These are phyloP conservation scores for Chondrosia reniformis DNA, from an alignment of 37 sponge, comb jelly and placozoan species.

Conservation along the genomic window DNA sequence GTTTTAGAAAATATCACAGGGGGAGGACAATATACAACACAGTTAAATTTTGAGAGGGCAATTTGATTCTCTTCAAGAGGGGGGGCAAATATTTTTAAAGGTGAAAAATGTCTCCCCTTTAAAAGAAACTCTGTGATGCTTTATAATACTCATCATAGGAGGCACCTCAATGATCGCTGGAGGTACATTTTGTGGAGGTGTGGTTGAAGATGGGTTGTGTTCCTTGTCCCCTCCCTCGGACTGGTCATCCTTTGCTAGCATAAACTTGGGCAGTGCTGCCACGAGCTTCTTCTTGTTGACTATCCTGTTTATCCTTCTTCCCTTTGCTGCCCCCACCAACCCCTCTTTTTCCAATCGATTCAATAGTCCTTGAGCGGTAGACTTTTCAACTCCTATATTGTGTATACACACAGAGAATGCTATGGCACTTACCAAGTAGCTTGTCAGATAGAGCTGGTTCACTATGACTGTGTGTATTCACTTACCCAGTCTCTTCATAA, in stretches of 20 bases:
- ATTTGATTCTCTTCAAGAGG: too few species aligned
- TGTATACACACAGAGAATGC: too few species aligned
- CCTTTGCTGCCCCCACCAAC: conserved; percentile 39
- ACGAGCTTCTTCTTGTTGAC: conserved; percentile 17
- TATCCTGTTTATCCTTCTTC: conserved; percentile 28
- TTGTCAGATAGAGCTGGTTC: too few species aligned
- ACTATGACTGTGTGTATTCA: background rate
- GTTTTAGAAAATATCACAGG: too few species aligned
- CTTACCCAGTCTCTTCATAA: conserved; percentile 64
- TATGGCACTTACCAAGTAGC: too few species aligned
- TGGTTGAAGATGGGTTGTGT: background rate
- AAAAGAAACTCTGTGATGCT: background rate
- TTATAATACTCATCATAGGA: background rate
- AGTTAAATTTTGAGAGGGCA: too few species aligned
- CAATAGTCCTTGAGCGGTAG: conserved; percentile 69
- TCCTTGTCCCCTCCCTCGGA: background rate
- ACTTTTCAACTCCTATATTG: conserved; percentile 37
- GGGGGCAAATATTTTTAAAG: too few species aligned
- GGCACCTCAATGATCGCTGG: background rate
- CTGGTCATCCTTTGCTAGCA: conserved; percentile 13
- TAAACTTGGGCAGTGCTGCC: conserved; percentile 46
- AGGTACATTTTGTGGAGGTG: background rate
- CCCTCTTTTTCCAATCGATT: conserved; percentile 76
- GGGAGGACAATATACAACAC: too few species aligned
- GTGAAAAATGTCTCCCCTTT: background rate